These are phyloP conservation scores for Clytia hemisphaerica DNA, from an alignment of 30 jellyfish, hydroid and myxozoan species.

Conservation along the genomic window DNA sequence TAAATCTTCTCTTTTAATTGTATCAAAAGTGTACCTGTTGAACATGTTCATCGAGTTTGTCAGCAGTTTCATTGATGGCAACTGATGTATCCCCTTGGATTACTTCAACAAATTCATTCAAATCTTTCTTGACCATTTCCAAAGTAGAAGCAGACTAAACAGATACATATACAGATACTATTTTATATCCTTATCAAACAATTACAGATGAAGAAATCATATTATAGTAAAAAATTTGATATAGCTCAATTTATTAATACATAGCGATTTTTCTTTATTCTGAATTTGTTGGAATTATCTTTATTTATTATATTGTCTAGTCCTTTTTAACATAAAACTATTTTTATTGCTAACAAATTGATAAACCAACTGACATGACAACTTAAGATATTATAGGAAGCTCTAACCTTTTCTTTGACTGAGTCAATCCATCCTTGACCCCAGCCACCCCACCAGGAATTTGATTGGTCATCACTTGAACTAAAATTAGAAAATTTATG, in stretches of 20 bases:
- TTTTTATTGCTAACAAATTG: no score
- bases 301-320: no score
- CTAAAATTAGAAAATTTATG: no score
- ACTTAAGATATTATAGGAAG: background rate
- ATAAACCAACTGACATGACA: background rate
- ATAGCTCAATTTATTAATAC: no score
- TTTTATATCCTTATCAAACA: background rate
- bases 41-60: constrained; percentile 57
- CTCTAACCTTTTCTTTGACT: constrained; percentile 67
- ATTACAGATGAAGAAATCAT: background rate
- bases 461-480: no score
- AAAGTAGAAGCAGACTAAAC: constrained; percentile 61
- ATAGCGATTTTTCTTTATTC: no score
- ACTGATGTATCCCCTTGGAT: constrained; percentile 73
- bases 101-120: constrained; percentile 71
- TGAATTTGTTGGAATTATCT: no score
- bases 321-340: no score
- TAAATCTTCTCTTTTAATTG: background rate
- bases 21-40: background rate
- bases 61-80: constrained; percentile 79
- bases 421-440: constrained; percentile 68
- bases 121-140: constrained; percentile 81
- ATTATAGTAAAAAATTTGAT: background rate
- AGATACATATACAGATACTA: background rate
- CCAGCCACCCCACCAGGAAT: constrained; percentile 94